Conservation (phyloP, 2,888 invertebrate species). For the Drosophila cracens region DNA sequence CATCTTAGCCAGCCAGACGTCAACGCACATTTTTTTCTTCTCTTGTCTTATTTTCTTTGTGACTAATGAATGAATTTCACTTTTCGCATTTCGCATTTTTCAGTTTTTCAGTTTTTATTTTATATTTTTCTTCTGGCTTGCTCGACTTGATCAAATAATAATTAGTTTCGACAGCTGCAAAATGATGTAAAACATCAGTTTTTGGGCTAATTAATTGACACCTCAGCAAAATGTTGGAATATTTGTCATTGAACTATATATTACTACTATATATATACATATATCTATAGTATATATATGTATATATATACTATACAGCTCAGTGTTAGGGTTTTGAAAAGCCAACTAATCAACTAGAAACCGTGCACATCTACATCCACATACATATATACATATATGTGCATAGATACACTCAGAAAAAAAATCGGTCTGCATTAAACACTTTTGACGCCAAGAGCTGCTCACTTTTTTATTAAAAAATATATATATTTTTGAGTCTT, state of each 20-base stretch:
- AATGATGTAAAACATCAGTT: neutral
- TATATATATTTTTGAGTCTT: too few relatives aligned
- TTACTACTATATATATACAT: neutral
- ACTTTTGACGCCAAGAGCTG: too few relatives aligned
- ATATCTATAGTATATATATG: neutral
- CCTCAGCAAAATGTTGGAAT: conserved; percentile 19
- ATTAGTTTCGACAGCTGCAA: conserved; percentile 40
- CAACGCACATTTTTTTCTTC: conserved; percentile 23
- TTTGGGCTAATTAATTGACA: conserved; percentile 10
- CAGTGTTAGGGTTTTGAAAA: neutral
- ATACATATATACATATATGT: neutral
- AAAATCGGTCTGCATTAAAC: neutral
- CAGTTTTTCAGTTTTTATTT: conserved; percentile 5
- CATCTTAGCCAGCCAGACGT: conserved; percentile 30
- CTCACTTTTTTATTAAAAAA: too few relatives aligned
- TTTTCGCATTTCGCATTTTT: conserved; percentile 26
- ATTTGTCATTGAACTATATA: neutral
- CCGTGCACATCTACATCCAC: conserved; percentile 1
- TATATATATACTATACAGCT: neutral
- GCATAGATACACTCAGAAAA: neutral
- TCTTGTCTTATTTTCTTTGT: conserved; percentile 4
- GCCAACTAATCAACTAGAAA: conserved; percentile 5
- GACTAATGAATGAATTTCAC: conserved; percentile 45
- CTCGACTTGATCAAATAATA: conserved; percentile 42
- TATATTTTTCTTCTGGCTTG: neutral